phyloP scores from a whole-genome alignment of 2,888 invertebrate species.

The Gonocerus acuteangulatus region DNA sequence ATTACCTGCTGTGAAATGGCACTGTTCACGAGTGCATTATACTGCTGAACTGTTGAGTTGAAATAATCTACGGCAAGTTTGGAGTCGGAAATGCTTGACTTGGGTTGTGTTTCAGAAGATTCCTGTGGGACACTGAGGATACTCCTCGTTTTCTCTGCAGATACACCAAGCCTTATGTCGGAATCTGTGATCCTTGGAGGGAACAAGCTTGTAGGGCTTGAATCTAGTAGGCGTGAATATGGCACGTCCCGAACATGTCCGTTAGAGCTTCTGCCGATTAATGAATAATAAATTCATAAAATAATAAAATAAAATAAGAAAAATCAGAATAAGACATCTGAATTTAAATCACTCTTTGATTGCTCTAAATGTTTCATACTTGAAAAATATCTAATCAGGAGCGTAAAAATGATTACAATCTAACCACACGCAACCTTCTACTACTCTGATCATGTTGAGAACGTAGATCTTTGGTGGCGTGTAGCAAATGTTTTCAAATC shows the following conservation, averaged over 20 bases:
- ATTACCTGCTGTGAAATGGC: conserved; percentile 28
- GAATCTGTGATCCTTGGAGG: conserved; percentile 58
- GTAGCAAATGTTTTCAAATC: too few relatives aligned
- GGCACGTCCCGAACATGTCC: conserved; percentile 55
- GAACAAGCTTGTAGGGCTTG: conserved; percentile 49
- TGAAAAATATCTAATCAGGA: neutral
- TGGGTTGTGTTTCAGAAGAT: conserved; percentile 50
- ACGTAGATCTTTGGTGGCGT: too few relatives aligned
- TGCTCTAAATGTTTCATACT: neutral
- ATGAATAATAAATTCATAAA: neutral
- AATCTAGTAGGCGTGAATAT: conserved; percentile 68
- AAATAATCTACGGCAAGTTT: conserved; percentile 73
- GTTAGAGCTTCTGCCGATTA: conserved; percentile 32
- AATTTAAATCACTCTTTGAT: neutral
- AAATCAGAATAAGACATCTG: neutral
- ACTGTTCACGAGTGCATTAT: conserved; percentile 36
- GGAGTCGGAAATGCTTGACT: conserved; percentile 79
- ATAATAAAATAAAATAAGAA: neutral
- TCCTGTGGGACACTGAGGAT: conserved; percentile 46
- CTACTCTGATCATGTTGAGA: too few relatives aligned
- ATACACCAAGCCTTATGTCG: conserved; percentile 52
- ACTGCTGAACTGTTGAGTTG: conserved; percentile 38
- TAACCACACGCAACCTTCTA: too few relatives aligned
- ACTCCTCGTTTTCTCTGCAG: conserved; percentile 45
- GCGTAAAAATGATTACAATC: too few relatives aligned